Conservation (phyloP, 2,888 invertebrate species). For the Cybosia mesomella region DNA sequence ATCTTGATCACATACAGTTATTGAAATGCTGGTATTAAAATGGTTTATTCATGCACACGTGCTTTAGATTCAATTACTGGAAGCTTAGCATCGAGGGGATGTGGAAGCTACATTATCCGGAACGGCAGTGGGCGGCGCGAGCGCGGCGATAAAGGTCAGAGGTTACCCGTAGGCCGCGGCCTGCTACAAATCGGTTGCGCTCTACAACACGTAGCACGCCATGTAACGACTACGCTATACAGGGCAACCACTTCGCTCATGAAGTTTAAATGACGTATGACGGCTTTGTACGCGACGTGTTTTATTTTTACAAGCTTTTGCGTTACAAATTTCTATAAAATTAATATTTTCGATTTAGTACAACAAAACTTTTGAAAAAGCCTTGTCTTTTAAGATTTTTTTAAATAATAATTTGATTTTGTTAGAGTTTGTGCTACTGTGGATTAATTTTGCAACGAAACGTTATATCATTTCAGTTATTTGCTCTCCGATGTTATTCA, state of each 20-base stretch:
- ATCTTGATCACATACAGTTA: too few species aligned
- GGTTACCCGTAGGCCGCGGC: slow-evolving; percentile 60
- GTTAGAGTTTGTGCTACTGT: not conserved
- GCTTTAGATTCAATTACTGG: slow-evolving; percentile 71
- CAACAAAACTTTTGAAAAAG: not conserved
- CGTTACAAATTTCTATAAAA: not conserved
- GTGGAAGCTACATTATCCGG: slow-evolving; percentile 56
- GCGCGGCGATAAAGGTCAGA: slow-evolving; percentile 66
- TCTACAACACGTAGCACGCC: slow-evolving; percentile 59
- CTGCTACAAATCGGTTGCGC: slow-evolving; percentile 58
- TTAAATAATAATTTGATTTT: not conserved
- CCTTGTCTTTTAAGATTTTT: not conserved
- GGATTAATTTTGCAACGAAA: too few species aligned
- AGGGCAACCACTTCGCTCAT: not conserved
- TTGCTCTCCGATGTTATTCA: too few species aligned
- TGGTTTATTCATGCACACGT: slow-evolving; percentile 72
- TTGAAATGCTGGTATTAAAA: slow-evolving; percentile 50
- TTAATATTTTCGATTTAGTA: too few species aligned
- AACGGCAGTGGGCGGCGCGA: slow-evolving; percentile 49
- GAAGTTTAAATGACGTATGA: not conserved
- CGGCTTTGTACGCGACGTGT: not conserved
- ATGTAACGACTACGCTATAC: slow-evolving; percentile 30
- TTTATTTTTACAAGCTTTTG: not conserved
- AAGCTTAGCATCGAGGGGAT: slow-evolving; percentile 50
- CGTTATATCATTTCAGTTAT: too few species aligned